phyloP scores from a whole-genome alignment of 2,888 invertebrate genomes.

The Ceramica pisi region DNA sequence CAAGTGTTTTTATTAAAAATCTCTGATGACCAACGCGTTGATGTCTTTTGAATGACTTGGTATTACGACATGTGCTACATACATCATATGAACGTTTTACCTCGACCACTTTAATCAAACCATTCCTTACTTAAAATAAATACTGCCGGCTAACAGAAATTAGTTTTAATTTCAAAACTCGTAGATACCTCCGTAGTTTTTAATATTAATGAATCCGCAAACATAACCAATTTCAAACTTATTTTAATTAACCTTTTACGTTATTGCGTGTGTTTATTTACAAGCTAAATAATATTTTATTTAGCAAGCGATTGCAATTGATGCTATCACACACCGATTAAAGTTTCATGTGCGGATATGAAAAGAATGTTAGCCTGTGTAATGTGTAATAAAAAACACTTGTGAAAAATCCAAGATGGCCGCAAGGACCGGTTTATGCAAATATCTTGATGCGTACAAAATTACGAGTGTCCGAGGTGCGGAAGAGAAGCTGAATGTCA shows the following conservation, averaged over 20 bases:
- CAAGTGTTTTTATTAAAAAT: constrained; percentile 6
- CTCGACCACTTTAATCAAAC: neutral
- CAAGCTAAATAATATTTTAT: neutral
- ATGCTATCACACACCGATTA: constrained; percentile 10
- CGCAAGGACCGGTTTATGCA: constrained; percentile 79
- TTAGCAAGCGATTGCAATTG: neutral
- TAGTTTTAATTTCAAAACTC: constrained; percentile 27
- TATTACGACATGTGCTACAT: constrained; percentile 33
- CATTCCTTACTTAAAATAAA: constrained; percentile 11
- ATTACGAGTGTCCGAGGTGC: constrained; percentile 65
- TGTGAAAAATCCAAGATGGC: constrained; percentile 65
- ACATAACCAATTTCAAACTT: constrained; percentile 22
- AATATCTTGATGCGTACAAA: constrained; percentile 69
- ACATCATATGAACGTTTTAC: constrained; percentile 19
- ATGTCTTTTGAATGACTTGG: constrained; percentile 71
- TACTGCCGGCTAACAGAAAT: neutral
- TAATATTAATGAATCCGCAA: constrained; percentile 31
- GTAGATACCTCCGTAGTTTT: neutral
- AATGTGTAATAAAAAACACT: constrained; percentile 60
- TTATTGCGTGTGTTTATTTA: constrained; percentile 30
- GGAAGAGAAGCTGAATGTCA: constrained; percentile 86
- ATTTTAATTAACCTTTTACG: constrained; percentile 16
- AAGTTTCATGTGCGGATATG: constrained; percentile 24
- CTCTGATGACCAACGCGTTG: constrained; percentile 60
- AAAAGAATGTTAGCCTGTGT: constrained; percentile 54